These are phyloP conservation scores for Aromia moschata DNA, from an alignment of 2,888 invertebrate genomes.

Conservation along the genomic window DNA sequence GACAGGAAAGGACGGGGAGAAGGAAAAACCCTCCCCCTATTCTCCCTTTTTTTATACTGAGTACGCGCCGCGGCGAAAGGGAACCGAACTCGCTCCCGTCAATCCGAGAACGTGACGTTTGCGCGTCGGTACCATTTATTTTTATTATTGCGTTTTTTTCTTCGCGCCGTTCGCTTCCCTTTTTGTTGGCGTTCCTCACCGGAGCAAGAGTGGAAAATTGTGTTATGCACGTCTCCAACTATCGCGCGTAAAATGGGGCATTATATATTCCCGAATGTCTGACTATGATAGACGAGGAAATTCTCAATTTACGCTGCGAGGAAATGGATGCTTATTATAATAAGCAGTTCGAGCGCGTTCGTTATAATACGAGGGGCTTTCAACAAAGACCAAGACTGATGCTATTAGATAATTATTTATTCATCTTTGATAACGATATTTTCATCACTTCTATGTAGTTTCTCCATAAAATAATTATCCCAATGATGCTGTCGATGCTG, in stretches of 20 bases:
- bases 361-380: too few relatives aligned
- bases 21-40: too few relatives aligned
- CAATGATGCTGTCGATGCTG: too few relatives aligned
- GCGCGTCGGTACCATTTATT: constrained; percentile 12
- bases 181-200: constrained; percentile 2
- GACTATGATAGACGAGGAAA: constrained; percentile 4
- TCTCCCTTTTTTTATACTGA: neutral
- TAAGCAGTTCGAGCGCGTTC: neutral
- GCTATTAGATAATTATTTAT: too few relatives aligned
- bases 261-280: constrained; percentile 12
- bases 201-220: constrained; percentile 9
- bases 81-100: constrained; percentile 13
- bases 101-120: constrained; percentile 12
- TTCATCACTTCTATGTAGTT: too few relatives aligned
- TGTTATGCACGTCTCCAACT: constrained; percentile 17
- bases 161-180: constrained; percentile 5
- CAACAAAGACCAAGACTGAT: too few relatives aligned
- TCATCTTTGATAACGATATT: too few relatives aligned
- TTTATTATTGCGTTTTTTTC: constrained; percentile 21
- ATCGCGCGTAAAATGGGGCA: constrained; percentile 1
- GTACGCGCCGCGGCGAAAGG: constrained; percentile 3
- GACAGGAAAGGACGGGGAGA: neutral
- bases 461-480: too few relatives aligned
- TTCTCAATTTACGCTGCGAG: constrained; percentile 1
- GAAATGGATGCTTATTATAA: neutral